Percentiles rank a stretch among this genome's conserved stretches.
These are phyloP conservation scores for Enteromius unitaeniatus DNA, from an alignment of 2,797 vertebrate species.

Conservation along the genomic window DNA sequence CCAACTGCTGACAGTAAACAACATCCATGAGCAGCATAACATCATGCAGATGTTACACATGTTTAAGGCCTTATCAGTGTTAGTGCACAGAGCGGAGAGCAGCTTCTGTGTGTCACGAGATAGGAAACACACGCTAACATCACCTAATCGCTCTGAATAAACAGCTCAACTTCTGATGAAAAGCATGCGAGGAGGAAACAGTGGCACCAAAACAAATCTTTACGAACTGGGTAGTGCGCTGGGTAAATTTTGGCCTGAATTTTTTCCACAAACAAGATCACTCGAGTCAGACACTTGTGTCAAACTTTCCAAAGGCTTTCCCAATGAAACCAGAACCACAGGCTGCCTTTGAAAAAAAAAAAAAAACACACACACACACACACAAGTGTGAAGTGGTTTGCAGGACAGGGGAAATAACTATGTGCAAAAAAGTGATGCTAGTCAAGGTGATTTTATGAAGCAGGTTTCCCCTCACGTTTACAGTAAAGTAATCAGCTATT, in stretches of 20 bases:
- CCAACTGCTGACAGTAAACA: constrained; percentile 23
- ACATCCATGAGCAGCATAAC: background rate
- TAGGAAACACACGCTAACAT: constrained; percentile 17
- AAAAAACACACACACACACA: no score
- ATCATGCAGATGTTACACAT: constrained; percentile 41
- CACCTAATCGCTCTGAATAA: constrained; percentile 6
- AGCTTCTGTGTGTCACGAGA: constrained; percentile 18
- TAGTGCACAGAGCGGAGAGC: background rate
- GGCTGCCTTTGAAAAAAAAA: no score
- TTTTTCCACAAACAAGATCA: background rate
- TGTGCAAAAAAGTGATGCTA: background rate
- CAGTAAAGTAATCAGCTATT: background rate
- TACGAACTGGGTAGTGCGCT: background rate
- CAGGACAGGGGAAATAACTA: background rate
- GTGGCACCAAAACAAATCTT: constrained; percentile 18
- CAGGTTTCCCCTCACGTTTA: background rate
- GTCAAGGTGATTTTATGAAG: background rate
- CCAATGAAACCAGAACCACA: background rate
- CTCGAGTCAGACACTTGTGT: background rate
- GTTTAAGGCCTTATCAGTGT: constrained; percentile 23
- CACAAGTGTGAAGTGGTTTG: background rate
- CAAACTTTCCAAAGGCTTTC: background rate
- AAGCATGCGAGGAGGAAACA: background rate
- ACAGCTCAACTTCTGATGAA: background rate
- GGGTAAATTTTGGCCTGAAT: background rate